Percentiles rank a stretch among this genome's conserved stretches.
phyloP scores from a whole-genome alignment of 1,140 invertebrate genomes.

The Halotydeus destructor region DNA sequence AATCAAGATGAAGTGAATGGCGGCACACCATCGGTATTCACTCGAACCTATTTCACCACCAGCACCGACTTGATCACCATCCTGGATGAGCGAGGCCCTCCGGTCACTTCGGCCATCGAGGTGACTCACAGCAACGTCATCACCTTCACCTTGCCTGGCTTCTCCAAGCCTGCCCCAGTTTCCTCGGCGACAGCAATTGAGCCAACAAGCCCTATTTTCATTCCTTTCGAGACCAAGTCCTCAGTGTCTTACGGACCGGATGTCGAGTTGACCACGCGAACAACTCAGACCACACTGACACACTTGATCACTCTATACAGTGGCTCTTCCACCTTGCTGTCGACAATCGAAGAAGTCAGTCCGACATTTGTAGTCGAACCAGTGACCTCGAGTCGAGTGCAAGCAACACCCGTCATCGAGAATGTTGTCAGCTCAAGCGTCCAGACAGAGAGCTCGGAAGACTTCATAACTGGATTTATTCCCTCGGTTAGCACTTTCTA shows the following conservation, averaged over 20 bases:
- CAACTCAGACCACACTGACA: constrained; percentile 16
- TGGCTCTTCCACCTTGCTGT: constrained; percentile 16
- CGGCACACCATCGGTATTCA: neutral
- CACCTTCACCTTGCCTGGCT: constrained; percentile 10
- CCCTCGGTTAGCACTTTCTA: constrained; percentile 18
- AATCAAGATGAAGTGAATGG: constrained; percentile 6
- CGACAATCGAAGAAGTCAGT: constrained; percentile 18
- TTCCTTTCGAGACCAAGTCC: too few species aligned
- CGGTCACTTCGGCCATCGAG: constrained; percentile 54
- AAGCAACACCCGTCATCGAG: neutral
- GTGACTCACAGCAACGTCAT: constrained; percentile 32
- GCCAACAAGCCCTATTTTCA: neutral
- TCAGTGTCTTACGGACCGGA: too few species aligned
- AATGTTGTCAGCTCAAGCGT: neutral
- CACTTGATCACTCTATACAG: constrained; percentile 18
- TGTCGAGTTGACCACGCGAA: constrained; percentile 15
- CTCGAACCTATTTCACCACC: constrained; percentile 16
- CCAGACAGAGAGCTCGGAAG: constrained; percentile 6
- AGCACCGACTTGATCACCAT: constrained; percentile 63
- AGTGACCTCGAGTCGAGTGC: neutral
- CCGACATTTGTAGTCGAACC: constrained; percentile 16
- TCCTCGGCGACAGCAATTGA: neutral
- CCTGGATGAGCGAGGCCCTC: constrained; percentile 44
- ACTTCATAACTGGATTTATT: constrained; percentile 13
- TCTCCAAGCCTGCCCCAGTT: neutral